Evolutionary conservation across 2,797 vertebrate genomes (phyloP), one percentile per base, ranked within the genome.

Genomic region (Myripristis murdjan): DNA sequence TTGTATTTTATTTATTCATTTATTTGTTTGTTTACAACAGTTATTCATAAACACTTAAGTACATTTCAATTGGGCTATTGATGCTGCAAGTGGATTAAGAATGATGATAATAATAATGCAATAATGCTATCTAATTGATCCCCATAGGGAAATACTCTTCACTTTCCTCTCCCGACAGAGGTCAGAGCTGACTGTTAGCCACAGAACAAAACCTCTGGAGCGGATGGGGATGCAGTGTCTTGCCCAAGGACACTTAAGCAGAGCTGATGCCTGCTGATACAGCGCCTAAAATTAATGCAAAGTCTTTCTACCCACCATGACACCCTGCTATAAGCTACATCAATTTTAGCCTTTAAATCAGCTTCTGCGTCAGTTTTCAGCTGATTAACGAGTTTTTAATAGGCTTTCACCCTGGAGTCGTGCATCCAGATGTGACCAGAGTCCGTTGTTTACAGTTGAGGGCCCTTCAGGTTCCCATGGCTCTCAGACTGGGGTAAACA

Each of bases 151-250:
- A 60, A 78, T 75, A 69, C 10, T 69, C 33, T 35, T 6, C 33
- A 1, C 33, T 64, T 44, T 51, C 62, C n/a, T 2, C 9, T 70
- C 65, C 60, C 24, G 28, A 57, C 59, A 51, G 60, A 54, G 60
- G 73, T 56, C 59, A 70, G 57, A 64, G 71, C 57, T 31, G 39
- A 55, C 52, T 68, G 58, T 71, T 62, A 60, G 52, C 58, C 0
- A 2, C 54, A 51, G 10, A 61, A 8, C 8, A 11, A 44, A 59
- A 67, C 39, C 33, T 22, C 65, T 57, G 44, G 16, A 26, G 59
- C 41, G n/a, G 43, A 8, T 18, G 2, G n/a, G 1, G 18, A 18
- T 8, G 44, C 43, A 18, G 2, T 44, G 43, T 44, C 43, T 44
- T 44, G 43, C n/a, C 5, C n/a, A 18, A 18, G 5, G 57, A 51